phyloP scores from a whole-genome alignment of 2,797 vertebrate genomes.

The Acanthornis magna region DNA sequence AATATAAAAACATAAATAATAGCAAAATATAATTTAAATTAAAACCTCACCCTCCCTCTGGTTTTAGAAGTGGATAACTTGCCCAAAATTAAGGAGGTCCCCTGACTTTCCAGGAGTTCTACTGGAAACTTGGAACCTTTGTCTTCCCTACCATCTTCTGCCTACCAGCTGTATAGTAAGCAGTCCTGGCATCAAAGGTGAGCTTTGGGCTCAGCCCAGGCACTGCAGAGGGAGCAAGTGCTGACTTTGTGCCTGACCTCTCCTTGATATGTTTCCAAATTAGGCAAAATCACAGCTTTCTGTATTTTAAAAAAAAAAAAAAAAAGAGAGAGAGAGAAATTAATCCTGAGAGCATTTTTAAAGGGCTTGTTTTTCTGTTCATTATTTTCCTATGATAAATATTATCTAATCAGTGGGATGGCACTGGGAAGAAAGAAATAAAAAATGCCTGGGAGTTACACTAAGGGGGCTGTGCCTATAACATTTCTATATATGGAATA shows the following conservation, averaged over 20 bases:
- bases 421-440: not conserved
- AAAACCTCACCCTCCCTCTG: not conserved
- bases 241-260: not conserved
- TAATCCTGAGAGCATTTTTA: not conserved
- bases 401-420: not conserved
- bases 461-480: not conserved
- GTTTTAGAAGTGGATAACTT: not conserved
- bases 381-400: not conserved
- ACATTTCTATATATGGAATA: not conserved
- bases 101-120: not conserved
- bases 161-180: not conserved
- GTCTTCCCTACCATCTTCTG: not conserved
- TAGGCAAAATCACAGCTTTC: fast-evolving
- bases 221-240: not conserved
- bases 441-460: not conserved
- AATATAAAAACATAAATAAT: not conserved
- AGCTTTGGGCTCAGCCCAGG: not conserved
- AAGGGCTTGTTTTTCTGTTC: not conserved
- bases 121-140: not conserved
- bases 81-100: not conserved
- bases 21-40: not conserved
- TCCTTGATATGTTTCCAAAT: not conserved
- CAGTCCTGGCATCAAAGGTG: not conserved
- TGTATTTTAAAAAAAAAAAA: not conserved
- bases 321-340: not conserved